These are phyloP conservation scores for Dendronephthya gigantea DNA, from an alignment of 64 coral and sea anemone genomes.

Conservation along the genomic window DNA sequence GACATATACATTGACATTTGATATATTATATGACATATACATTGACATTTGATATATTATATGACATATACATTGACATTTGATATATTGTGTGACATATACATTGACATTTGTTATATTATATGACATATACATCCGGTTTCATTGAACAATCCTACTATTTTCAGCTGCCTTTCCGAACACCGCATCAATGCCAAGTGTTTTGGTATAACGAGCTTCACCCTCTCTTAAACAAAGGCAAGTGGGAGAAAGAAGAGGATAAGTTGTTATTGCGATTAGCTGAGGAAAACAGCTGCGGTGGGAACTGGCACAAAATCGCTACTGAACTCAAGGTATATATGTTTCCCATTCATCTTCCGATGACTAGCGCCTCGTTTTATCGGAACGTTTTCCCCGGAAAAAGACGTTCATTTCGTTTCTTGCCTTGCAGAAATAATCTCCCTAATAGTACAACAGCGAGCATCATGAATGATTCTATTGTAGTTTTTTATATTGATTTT, in stretches of 20 bases:
- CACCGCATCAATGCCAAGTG: not conserved
- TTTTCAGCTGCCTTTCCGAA: not conserved
- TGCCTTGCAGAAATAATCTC: too few species aligned
- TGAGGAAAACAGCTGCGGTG: not conserved
- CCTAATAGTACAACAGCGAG: too few species aligned
- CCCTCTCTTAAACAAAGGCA: not conserved
- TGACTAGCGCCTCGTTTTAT: too few species aligned
- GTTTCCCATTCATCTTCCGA: not conserved
- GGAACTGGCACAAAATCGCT: not conserved
- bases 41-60: too few species aligned
- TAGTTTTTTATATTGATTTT: not conserved
- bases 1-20: too few species aligned
- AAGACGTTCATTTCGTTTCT: too few species aligned
- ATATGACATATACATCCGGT: not conserved
- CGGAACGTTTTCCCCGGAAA: too few species aligned
- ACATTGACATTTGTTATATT: too few species aligned
- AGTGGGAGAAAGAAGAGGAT: not conserved
- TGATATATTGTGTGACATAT: too few species aligned
- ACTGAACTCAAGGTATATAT: not conserved
- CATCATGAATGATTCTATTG: too few species aligned
- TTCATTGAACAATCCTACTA: not conserved
- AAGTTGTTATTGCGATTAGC: not conserved
- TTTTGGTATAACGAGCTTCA: not conserved
- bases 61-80: too few species aligned
- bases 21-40: too few species aligned